phyloP scores from a whole-genome alignment of 2,113 vertebrate genomes.

The Cryptotis parvus region DNA sequence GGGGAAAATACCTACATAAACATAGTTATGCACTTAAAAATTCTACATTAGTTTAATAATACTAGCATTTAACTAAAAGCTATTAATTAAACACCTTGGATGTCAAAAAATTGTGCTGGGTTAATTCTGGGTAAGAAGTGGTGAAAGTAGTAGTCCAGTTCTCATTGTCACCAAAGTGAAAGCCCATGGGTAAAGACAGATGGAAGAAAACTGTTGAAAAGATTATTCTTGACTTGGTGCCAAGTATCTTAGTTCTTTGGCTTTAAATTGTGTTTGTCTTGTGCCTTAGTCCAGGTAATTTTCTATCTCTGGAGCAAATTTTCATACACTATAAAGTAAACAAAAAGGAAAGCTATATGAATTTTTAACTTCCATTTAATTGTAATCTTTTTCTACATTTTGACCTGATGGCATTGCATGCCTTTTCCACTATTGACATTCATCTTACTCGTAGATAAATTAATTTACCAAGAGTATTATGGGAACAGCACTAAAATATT shows the following conservation, averaged over 20 bases:
- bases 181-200: background rate
- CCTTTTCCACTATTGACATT: background rate
- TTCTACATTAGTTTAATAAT: background rate
- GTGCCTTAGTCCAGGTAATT: background rate
- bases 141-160: background rate
- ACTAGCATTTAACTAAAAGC: background rate
- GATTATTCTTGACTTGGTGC: background rate
- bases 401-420: background rate
- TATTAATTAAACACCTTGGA: background rate
- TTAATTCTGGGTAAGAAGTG: background rate
- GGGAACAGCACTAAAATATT: background rate
- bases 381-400: background rate
- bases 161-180: background rate
- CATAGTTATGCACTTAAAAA: background rate
- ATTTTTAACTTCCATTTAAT: constrained; percentile 28
- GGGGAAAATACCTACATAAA: background rate
- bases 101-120: background rate
- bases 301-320: background rate
- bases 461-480: background rate
- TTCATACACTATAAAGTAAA: background rate
- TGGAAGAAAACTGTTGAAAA: background rate
- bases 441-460: background rate
- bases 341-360: background rate
- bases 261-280: background rate
- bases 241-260: background rate